phyloP scores from a whole-genome alignment of 2,113 vertebrate species.

The Nyctibius bracteatus region DNA sequence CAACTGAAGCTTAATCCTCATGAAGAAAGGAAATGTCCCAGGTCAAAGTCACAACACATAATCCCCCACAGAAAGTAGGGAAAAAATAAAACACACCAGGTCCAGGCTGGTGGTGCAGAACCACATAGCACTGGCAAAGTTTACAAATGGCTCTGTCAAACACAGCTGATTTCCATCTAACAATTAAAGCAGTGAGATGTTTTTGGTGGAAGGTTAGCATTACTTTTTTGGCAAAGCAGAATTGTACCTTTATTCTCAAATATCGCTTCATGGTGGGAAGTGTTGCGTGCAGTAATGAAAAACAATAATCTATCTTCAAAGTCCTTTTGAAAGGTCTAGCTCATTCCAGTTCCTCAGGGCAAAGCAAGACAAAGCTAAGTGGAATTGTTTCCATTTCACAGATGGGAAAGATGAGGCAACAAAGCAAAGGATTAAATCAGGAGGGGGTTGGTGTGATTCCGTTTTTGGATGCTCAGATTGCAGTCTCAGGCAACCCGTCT shows the following conservation, averaged over 20 bases:
- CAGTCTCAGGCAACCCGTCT: neutral
- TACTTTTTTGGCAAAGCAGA: neutral
- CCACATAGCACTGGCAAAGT: neutral
- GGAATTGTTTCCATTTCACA: constrained; percentile 50
- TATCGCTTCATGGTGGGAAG: constrained; percentile 11
- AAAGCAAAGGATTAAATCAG: constrained; percentile 3
- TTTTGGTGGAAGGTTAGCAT: constrained; percentile 11
- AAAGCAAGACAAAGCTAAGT: constrained; percentile 37
- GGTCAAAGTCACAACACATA: constrained; percentile 6
- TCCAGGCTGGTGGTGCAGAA: neutral
- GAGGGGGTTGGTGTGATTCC: neutral
- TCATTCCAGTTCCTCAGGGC: constrained; percentile 30
- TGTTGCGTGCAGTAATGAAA: constrained; percentile 7
- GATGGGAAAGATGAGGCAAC: constrained; percentile 44
- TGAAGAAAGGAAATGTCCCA: constrained; percentile 6
- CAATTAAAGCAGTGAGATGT: neutral
- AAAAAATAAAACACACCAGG: constrained; percentile 1
- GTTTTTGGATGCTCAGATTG: neutral
- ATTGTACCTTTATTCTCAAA: constrained; percentile 38
- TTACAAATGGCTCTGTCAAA: constrained; percentile 19
- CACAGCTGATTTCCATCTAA: constrained; percentile 19
- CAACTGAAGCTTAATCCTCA: neutral
- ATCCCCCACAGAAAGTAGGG: neutral
- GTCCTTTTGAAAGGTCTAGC: constrained; percentile 36
- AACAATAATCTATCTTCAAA: constrained; percentile 50